Conservation (phyloP, 2,797 vertebrate species). For the Setipinna tenuifilis region DNA sequence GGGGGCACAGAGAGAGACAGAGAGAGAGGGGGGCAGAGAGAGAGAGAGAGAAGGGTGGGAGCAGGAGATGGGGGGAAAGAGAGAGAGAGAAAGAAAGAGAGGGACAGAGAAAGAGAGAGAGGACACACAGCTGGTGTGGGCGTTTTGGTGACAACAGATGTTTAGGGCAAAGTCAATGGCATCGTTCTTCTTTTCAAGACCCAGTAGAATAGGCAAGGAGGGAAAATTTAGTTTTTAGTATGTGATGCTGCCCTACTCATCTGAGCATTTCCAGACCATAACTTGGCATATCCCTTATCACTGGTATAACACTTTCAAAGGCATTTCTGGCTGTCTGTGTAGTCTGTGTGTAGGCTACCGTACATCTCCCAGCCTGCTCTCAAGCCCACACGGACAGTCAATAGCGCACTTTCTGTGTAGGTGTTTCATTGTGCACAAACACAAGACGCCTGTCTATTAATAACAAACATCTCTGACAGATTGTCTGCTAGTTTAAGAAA, state of each 20-base stretch:
- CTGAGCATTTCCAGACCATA: background rate
- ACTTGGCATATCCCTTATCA: background rate
- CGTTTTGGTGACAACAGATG: background rate
- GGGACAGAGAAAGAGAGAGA: background rate
- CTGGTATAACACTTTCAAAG: background rate
- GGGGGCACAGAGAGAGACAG: background rate
- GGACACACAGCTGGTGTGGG: background rate
- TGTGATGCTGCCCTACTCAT: background rate
- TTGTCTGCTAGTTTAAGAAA: constrained; percentile 67
- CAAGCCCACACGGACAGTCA: constrained; percentile 15
- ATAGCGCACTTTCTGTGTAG: constrained; percentile 39
- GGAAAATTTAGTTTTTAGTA: background rate
- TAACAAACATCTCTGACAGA: constrained; percentile 65
- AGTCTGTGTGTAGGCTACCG: constrained; percentile 19
- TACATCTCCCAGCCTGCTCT: constrained; percentile 35
- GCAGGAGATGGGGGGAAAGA: too few relatives aligned
- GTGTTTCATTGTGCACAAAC: constrained; percentile 61
- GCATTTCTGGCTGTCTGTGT: too few relatives aligned
- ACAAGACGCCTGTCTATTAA: constrained; percentile 70
- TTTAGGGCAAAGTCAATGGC: background rate
- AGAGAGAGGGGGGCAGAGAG: background rate
- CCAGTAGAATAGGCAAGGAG: background rate
- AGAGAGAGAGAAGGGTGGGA: background rate
- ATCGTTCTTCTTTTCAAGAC: background rate
- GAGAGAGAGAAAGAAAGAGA: background rate